A percentile compares a stretch with the other conserved stretches of the same genome.
Evolutionary conservation across 2,888 invertebrate genomes (phyloP).

Genomic region (Dorcus hopei): DNA sequence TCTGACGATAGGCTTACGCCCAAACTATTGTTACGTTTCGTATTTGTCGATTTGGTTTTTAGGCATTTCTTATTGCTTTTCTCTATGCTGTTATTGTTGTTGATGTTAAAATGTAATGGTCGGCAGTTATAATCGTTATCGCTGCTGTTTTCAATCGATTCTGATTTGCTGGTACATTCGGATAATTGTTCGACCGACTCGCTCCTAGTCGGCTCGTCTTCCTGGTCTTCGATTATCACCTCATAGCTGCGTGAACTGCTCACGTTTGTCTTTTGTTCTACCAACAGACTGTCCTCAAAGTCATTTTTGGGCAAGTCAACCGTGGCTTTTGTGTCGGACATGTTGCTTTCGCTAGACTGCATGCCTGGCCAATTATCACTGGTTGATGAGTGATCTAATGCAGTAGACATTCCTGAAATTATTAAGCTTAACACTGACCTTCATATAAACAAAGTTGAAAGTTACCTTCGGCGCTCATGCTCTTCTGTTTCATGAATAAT

Average conservation of each 20-base stretch:
- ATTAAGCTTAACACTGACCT: neutral
- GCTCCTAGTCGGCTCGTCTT: constrained; percentile 52
- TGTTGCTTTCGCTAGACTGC: constrained; percentile 59
- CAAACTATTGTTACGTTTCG: constrained; percentile 26
- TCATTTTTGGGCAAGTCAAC: constrained; percentile 22
- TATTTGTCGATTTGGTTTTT: constrained; percentile 32
- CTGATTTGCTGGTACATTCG: constrained; percentile 48
- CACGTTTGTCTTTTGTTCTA: constrained; percentile 49
- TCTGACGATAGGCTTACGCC: constrained; percentile 26
- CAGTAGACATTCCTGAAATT: constrained; percentile 52
- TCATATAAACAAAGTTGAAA: neutral
- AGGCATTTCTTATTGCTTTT: constrained; percentile 22
- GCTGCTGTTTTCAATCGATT: constrained; percentile 39
- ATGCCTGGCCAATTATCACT: constrained; percentile 73
- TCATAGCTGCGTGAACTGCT: constrained; percentile 45
- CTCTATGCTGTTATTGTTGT: constrained; percentile 54
- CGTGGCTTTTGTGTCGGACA: constrained; percentile 51
- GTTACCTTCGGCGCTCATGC: constrained; percentile 72
- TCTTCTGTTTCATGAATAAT: constrained; percentile 87
- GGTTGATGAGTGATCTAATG: constrained; percentile 68
- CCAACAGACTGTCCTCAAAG: constrained; percentile 27
- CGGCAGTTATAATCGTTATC: constrained; percentile 8
- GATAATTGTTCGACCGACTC: constrained; percentile 52
- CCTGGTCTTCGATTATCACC: constrained; percentile 56
- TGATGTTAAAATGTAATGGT: constrained; percentile 1